Percentiles rank a stretch among this genome's conserved stretches.
Evolutionary conservation across 2,888 invertebrate genomes (phyloP).

Genomic region (Latrodectus elegans): DNA sequence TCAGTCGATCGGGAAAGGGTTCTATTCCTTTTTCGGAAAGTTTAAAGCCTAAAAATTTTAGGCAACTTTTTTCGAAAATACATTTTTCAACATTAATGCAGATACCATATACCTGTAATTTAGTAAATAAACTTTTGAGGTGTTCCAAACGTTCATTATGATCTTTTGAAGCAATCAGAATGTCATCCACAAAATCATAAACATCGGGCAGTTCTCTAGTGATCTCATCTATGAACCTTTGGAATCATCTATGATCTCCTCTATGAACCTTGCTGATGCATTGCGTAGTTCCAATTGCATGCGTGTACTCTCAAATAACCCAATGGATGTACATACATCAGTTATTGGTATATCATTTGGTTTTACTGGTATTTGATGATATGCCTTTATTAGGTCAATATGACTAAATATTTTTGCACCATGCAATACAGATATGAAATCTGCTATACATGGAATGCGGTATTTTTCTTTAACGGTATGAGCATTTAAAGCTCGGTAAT

Average conservation of each 20-base stretch:
- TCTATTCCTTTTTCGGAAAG: background rate
- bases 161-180: background rate
- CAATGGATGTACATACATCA: background rate
- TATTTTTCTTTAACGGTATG: background rate
- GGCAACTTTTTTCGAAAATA: no score
- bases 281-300: background rate
- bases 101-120: background rate
- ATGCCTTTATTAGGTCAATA: no score
- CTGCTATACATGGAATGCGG: no score
- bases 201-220: background rate
- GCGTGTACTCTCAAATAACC: background rate
- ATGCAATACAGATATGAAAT: no score
- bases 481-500: constrained; percentile 10
- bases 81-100: background rate
- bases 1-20: no score
- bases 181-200: background rate
- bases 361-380: no score
- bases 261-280: background rate
- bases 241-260: no score
- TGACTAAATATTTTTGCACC: no score
- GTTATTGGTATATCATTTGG: no score
- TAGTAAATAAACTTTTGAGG: background rate
- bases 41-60: no score
- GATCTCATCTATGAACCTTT: background rate
- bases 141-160: background rate